Evolutionary conservation across 92 coral and sea anemone genomes (phyloP).

Genomic region (Epizoanthus illoricatus): DNA sequence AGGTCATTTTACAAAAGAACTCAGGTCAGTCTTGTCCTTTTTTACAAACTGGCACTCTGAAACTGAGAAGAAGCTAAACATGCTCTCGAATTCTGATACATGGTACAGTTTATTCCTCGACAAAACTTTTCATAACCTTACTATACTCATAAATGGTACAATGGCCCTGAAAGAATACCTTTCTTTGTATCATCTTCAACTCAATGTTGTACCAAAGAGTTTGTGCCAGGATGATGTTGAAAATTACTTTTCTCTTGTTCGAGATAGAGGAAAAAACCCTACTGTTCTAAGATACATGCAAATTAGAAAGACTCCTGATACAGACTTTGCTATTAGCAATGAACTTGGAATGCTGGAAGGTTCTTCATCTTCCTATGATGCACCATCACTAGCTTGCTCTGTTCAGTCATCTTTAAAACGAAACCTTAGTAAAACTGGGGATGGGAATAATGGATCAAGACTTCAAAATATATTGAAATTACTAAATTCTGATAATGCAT

Average conservation of each 20-base stretch:
- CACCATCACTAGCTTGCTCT: slow-evolving; percentile 2
- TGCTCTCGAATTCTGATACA: not conserved
- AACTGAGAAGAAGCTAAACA: not conserved
- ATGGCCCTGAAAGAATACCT: slow-evolving; percentile 16
- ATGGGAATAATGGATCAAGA: not conserved
- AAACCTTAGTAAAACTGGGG: not conserved
- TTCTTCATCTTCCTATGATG: slow-evolving; percentile 32
- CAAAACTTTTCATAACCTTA: slow-evolving; percentile 30
- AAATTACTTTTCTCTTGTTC: slow-evolving; percentile 32
- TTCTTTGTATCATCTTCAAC: not conserved
- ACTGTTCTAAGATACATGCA: slow-evolving; percentile 19
- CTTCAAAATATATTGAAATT: not conserved
- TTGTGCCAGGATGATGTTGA: slow-evolving; percentile 43
- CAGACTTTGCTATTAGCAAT: slow-evolving; percentile 30
- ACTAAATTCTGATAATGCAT: too few species aligned
- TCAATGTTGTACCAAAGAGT: slow-evolving; percentile 27
- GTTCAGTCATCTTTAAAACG: too few species aligned
- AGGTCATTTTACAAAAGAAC: slow-evolving; percentile 14
- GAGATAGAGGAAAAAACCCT: slow-evolving; percentile 32
- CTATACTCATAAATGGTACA: slow-evolving; percentile 24
- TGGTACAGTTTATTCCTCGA: slow-evolving; percentile 27
- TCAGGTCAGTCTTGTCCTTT: slow-evolving; percentile 10
- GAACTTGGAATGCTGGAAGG: slow-evolving; percentile 34
- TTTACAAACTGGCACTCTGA: slow-evolving; percentile 37
- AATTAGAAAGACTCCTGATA: slow-evolving; percentile 29